Evolutionary conservation across 2,113 vertebrate species (phyloP).

Genomic region (Pavo muticus): DNA sequence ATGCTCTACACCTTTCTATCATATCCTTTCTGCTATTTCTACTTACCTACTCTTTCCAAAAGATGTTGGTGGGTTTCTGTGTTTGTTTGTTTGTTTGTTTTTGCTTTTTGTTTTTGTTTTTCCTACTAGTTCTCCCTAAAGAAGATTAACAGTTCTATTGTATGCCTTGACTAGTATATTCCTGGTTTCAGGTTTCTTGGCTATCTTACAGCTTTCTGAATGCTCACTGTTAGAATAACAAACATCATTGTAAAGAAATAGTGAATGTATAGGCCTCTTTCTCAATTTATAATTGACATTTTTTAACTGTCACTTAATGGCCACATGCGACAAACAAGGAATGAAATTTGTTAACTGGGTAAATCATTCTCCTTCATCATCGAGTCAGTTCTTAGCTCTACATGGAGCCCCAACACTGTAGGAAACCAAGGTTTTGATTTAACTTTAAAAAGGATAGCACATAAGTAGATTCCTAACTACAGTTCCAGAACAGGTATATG

Average conservation of each 20-base stretch:
- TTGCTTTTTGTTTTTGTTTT: not conserved
- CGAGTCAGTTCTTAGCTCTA: not conserved
- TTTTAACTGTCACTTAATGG: not conserved
- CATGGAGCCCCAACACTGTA: not conserved
- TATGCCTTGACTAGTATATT: not conserved
- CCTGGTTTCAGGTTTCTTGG: not conserved
- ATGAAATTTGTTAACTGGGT: not conserved
- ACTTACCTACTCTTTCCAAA: not conserved
- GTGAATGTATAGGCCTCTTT: not conserved
- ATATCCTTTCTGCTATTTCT: not conserved
- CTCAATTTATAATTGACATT: not conserved
- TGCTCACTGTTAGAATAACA: not conserved
- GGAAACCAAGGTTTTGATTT: not conserved
- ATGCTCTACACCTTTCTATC: not conserved
- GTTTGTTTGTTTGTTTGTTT: not conserved
- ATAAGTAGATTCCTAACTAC: not conserved
- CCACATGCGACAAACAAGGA: not conserved
- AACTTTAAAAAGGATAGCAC: not conserved
- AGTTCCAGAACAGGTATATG: not conserved
- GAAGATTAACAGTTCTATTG: not conserved
- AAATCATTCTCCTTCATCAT: not conserved
- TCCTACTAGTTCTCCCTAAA: not conserved
- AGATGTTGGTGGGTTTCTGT: not conserved
- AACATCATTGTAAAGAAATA: not conserved
- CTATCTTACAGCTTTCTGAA: not conserved